A percentile compares a stretch with the other conserved stretches of the same genome.
Evolutionary conservation across 2,888 invertebrate genomes (phyloP).

Genomic region (Pristionchus exspectatus): DNA sequence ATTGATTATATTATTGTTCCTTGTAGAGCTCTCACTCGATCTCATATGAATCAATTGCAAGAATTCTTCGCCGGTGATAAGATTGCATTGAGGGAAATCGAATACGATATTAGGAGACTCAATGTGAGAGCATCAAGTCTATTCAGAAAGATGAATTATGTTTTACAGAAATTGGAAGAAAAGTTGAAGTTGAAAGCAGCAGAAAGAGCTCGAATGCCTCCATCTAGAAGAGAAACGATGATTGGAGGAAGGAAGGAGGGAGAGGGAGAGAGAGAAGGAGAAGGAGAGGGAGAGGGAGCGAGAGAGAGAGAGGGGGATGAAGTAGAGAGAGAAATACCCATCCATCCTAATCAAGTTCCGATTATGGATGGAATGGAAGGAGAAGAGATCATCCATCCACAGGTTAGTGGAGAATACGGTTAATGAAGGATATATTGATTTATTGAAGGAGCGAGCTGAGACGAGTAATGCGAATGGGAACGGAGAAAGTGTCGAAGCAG

Average conservation of each 20-base stretch:
- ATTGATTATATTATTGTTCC: neutral
- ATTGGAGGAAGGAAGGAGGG: neutral
- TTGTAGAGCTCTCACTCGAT: slow-evolving; percentile 38
- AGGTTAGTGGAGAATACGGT: neutral
- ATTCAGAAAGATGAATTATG: neutral
- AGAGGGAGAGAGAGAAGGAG: neutral
- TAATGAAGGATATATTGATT: neutral
- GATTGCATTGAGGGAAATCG: slow-evolving; percentile 24
- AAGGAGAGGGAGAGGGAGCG: neutral
- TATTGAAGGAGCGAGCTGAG: neutral
- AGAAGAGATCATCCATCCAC: neutral
- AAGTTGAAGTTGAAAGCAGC: slow-evolving; percentile 40
- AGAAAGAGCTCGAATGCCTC: neutral
- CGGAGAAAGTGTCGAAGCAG: neutral
- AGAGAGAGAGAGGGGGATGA: neutral
- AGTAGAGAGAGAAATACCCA: neutral
- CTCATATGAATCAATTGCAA: slow-evolving; percentile 36
- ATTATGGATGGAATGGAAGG: neutral
- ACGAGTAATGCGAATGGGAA: neutral
- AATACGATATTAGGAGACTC: slow-evolving; percentile 25
- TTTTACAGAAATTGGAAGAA: neutral
- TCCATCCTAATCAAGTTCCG: too few relatives aligned
- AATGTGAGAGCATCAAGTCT: neutral
- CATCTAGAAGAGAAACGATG: slow-evolving; percentile 1
- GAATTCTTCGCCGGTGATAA: slow-evolving; percentile 39